Evolutionary conservation across 2,113 vertebrate genomes (phyloP).

Genomic region (Plestiodon gilberti): DNA sequence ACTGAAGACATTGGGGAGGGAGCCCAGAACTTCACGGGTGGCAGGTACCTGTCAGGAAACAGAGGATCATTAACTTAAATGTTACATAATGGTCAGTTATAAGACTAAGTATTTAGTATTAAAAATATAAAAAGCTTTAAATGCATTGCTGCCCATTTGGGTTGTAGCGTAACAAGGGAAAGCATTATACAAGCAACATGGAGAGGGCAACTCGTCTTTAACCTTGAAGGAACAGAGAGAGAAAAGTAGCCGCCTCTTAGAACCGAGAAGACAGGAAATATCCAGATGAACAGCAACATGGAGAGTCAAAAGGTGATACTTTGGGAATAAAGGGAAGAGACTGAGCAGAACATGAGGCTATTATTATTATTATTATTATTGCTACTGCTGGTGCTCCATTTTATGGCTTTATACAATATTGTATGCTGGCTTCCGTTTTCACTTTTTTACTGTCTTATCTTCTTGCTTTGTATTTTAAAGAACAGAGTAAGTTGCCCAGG

Average conservation of each 20-base stretch:
- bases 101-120: neutral
- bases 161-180: neutral
- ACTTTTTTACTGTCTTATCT: no score
- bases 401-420: no score
- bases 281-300: neutral
- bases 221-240: neutral
- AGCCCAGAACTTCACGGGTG: conserved; percentile 94
- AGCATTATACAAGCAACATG: neutral
- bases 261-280: neutral
- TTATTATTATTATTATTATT: no score
- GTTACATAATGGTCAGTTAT: no score
- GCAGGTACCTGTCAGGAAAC: conserved; percentile 85
- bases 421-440: no score
- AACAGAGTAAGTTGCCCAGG: no score
- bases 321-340: neutral
- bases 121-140: neutral
- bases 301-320: neutral
- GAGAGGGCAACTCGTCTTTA: neutral
- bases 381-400: no score
- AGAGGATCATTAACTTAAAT: neutral
- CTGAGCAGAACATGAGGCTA: neutral
- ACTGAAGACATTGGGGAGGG: conserved; percentile 95
- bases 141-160: neutral
- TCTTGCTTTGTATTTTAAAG: no score
- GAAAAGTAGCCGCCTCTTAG: neutral